Evolutionary conservation across 2,888 invertebrate genomes (phyloP), one percentile per base, ranked within the genome.

Genomic region (Nebria brevicollis): DNA sequence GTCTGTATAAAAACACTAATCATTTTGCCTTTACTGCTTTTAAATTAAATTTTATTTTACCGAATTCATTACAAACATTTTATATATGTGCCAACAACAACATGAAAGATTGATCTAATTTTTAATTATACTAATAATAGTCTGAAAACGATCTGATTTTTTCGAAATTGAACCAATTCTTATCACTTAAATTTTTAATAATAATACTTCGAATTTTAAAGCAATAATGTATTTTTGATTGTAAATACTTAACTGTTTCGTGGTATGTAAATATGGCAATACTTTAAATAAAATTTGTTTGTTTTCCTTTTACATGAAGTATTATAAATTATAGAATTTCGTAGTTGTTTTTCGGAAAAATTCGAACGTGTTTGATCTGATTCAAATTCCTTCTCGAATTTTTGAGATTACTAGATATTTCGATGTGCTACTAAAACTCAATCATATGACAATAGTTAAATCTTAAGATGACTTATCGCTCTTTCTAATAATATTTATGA

Each of bases 381-480:
- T 41, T 41, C 54, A 54, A 54, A 54, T 54, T 54, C 54, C 54
- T 54, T 54, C 54, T 54, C 54, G 54, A 54, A 54, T 54, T 54
- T 13, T 54, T 54, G 54, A 54, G 54, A 54, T 54, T 54, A 54
- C 54, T 54, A 54, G 54, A 54, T 54, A 54, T 54, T 54, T 54
- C 54, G 54, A 54, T 54, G 54, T 54, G 54, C 54, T 54, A 54
- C 54, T 54, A 54, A 66, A 82, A 81, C 82, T 83, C 83, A 83
- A 83, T 83, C 83, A 83, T 77, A 77, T 81, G 83, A 83, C 83
- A 83, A 83, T 83, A 83, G 83, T 82, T 82, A 78, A 79, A 75
- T 83, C 82, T 83, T 84, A 85, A 84, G 84, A 84, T 83, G 83
- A 83, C 83, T 84, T 84, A 84, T 85, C 83, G 82, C 84, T 83